Evolutionary conservation across 2,888 invertebrate species (phyloP), one percentile per base, ranked within the genome.

Genomic region (Ophion ventricosus): DNA sequence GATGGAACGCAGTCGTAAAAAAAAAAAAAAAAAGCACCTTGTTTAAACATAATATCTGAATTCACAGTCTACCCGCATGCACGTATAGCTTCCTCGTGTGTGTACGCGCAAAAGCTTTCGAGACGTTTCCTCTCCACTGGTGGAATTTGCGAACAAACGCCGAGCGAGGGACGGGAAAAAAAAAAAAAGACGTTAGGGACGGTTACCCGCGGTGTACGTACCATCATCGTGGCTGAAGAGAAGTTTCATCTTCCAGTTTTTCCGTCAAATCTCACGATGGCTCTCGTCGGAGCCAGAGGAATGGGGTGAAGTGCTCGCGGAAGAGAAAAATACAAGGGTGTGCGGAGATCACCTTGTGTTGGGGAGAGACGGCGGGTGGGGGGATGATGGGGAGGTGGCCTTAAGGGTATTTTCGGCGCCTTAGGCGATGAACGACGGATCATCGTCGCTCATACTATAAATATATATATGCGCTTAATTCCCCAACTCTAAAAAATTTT

Each of bases 241-340:
- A 84, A 85, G 85, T 85, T 85, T 67, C 49, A 82, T 82, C 80
- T 76, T 78, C 59, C 59, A 72, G 82, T 88, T 87, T 83, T 86
- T 83, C 56, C 74, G 80, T 81, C 49, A 83, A 86, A 87, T 88
- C 84, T 82, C 83, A 56, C 82, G 57, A 82, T 79, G 56, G 69
- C 69, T 76, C 64, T 63, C 56, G 20, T 66, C 66, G 26, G 61
- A 76, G 70, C 35, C 40, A 66, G 40, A 75, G 69, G 57, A 17
- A 54, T 57, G 20, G 64, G 54, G 57, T 2, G 76, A 73, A 70
- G 54, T 57, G 63, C 25, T 54, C 72, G 61, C 56, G 20, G n/a
- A n/a, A 67, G 63, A 57, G 56, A 80, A 49, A 61, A 35, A 26
- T 25, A 29, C 40, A 26, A 56, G 25, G 54, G 63, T 56, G 14